phyloP scores from a whole-genome alignment of 2,113 vertebrate genomes.

The Sinosuthora webbiana region DNA sequence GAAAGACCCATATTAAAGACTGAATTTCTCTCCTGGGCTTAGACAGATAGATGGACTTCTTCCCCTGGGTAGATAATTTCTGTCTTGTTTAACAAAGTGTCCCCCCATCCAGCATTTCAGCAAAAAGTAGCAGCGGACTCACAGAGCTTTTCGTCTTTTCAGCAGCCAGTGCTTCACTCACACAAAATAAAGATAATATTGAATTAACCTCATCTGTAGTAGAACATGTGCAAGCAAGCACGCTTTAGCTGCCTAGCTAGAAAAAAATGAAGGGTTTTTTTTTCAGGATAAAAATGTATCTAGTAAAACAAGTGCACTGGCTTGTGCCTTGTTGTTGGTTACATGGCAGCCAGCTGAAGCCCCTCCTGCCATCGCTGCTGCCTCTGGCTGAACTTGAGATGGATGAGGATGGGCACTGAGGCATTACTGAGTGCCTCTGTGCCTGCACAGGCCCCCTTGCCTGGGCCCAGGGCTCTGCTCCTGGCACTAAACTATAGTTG shows the following conservation, averaged over 20 bases:
- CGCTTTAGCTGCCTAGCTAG: background rate
- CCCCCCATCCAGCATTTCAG: background rate
- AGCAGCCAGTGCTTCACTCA: background rate
- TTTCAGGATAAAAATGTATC: background rate
- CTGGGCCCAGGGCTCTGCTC: background rate
- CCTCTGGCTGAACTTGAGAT: background rate
- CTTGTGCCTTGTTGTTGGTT: background rate
- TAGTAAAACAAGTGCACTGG: background rate
- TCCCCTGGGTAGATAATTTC: background rate
- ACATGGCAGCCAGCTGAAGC: background rate
- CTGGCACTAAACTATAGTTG: background rate
- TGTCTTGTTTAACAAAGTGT: background rate
- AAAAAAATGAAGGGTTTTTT: background rate
- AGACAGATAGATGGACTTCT: slow-evolving; percentile 5
- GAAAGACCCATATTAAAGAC: background rate
- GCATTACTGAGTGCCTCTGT: background rate
- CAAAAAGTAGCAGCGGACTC: background rate
- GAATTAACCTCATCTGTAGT: background rate
- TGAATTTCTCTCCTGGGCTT: background rate
- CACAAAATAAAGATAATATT: background rate
- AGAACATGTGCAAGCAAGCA: background rate
- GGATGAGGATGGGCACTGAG: background rate
- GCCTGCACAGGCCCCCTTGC: background rate
- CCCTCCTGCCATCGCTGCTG: fast-evolving
- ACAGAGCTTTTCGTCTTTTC: background rate